Evolutionary conservation across 2,888 invertebrate species (phyloP), one percentile per base, ranked within the genome.

Genomic region (Atethmia centrago): DNA sequence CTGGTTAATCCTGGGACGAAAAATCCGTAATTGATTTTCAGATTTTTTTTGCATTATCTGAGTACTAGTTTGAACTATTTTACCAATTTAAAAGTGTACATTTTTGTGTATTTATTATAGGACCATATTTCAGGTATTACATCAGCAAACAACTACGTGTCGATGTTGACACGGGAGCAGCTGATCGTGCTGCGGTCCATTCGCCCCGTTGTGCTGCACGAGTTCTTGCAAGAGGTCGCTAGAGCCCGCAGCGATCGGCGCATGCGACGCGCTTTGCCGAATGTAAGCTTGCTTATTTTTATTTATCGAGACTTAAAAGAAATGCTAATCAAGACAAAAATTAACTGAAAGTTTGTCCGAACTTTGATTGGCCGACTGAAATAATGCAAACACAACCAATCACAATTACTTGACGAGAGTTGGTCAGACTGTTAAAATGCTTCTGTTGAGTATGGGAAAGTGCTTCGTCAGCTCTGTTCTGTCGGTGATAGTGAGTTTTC

Each of bases 151-250:
- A 94, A 92, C 89, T 96, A 93, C 88, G 93, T 95, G 77, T 96
- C 96, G 7, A 93, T 93, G 93, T 82, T 96, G 88, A 95, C 94
- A 0, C 92, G 94, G 36, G 96, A 96, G 81, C 96, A 96, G 84
- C 79, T 94, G 77, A 87, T 89, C 0, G 92, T 96, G 80, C 90
- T 96, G 83, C 93, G 94, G 56, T 90, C 93, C 40, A 94, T 96
- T 83, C 93, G 95, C 0, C 96, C 96, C 25, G 89, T 92, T 64
- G 84, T 96, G 71, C 90, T 96, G 51, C 95, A 94, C 85, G 95
- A 94, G 81, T 92, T 96, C 82, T 85, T 96, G 77, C 93, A 93
- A 73, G 96, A 96, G 75, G 92, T 96, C 4, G 93, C 93, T 59
- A 95, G 92, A 71, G 93, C 94, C 5, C 93, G 95, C 87, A 91